These are phyloP conservation scores for Platycheirus rosarum DNA, from an alignment of 2,888 invertebrate genomes.

Conservation along the genomic window DNA sequence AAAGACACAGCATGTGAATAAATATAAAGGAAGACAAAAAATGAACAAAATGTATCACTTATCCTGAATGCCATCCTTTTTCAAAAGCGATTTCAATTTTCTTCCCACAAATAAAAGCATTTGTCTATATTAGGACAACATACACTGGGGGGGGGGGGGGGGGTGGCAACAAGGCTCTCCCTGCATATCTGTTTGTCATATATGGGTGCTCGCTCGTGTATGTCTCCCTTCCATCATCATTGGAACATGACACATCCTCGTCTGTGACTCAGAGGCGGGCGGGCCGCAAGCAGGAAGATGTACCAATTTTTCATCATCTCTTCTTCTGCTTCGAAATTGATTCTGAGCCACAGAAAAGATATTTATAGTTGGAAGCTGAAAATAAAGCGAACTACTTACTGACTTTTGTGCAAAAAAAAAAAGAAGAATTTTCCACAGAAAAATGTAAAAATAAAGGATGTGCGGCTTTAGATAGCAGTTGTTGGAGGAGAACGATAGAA, in stretches of 20 bases:
- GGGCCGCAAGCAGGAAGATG: slow-evolving; percentile 41
- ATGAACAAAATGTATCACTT: slow-evolving; percentile 65
- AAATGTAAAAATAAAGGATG: slow-evolving; percentile 13
- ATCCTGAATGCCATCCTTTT: slow-evolving; percentile 61
- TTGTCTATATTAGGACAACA: slow-evolving; percentile 63
- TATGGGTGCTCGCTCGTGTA: slow-evolving; percentile 47
- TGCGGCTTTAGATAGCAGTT: no score
- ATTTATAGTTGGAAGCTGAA: slow-evolving; percentile 60
- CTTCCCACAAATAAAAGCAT: slow-evolving; percentile 73
- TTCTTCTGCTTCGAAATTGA: slow-evolving; percentile 62
- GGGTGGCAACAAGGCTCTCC: neutral
- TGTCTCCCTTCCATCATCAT: slow-evolving; percentile 70
- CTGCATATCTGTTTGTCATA: slow-evolving; percentile 14
- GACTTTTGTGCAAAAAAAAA: slow-evolving; percentile 36
- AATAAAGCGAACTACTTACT: slow-evolving; percentile 69
- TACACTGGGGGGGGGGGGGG: neutral
- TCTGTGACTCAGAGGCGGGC: neutral
- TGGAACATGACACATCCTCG: slow-evolving; percentile 53
- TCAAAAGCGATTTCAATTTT: slow-evolving; percentile 74
- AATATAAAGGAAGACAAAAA: slow-evolving; percentile 1
- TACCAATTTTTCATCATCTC: slow-evolving; percentile 73
- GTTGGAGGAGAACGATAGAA: no score
- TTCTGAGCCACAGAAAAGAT: slow-evolving; percentile 64
- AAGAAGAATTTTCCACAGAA: slow-evolving; percentile 11
- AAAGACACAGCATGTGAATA: neutral